phyloP scores from a whole-genome alignment of 2,888 invertebrate species.

The Plebejus anna region DNA sequence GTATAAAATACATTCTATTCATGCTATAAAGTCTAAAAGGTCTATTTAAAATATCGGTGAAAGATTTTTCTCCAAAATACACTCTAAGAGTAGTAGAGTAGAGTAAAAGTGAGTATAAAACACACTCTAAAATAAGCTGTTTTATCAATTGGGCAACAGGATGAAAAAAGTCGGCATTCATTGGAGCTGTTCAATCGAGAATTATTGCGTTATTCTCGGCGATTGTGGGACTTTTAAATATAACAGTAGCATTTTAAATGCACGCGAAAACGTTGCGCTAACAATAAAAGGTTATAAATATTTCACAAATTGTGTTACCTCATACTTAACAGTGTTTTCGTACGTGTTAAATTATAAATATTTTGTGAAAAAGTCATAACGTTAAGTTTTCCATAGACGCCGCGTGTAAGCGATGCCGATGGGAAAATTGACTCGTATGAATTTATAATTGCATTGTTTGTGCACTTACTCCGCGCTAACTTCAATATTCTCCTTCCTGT shows the following conservation, averaged over 20 bases:
- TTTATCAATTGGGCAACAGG: conserved; percentile 1
- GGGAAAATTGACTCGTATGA: conserved; percentile 8
- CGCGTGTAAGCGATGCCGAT: neutral
- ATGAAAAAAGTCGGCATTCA: neutral
- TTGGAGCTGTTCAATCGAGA: conserved; percentile 21
- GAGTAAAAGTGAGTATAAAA: no score
- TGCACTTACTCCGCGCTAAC: neutral
- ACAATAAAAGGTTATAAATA: conserved; percentile 7
- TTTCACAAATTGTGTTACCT: conserved; percentile 1
- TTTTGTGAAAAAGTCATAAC: conserved; percentile 7
- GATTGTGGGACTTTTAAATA: conserved; percentile 24
- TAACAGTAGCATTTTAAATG: conserved; percentile 14
- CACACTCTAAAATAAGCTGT: neutral
- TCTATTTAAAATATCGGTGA: neutral
- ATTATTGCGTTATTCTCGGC: conserved; percentile 13
- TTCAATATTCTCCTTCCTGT: neutral
- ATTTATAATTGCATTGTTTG: conserved; percentile 15
- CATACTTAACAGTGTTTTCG: neutral
- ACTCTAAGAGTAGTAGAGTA: no score
- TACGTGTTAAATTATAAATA: neutral
- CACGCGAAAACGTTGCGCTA: neutral
- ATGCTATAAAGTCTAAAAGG: neutral
- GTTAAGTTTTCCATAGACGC: neutral
- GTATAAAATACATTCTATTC: conserved; percentile 1
- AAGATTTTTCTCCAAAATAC: neutral